Base-by-base conservation (phyloP, 2,113 vertebrate species). In the Burhinus bistriatus region DNA sequence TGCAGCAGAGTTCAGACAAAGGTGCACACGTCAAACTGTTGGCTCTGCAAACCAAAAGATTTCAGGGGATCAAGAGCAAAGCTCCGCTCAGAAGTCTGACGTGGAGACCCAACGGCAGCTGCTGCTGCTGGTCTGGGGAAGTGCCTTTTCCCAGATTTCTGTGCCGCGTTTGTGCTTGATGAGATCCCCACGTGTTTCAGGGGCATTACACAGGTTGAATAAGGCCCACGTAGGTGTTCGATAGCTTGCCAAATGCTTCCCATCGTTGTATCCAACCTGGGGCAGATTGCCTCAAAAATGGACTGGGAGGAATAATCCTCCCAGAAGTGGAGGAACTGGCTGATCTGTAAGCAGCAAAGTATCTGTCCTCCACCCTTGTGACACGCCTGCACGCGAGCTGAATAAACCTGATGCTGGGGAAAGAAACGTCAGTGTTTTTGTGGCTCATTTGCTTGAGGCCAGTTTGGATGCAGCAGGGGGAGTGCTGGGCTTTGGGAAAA, bases 21-120 rank as follows among this genome's bases (percentile, higher is more conserved):
- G 90, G 76, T 96, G 58, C 75, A 49, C 52, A 36, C 0, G 4
- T 65, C 79, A 96, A 95, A 88, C 71, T 86, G 68, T 93, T 91
- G 70, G 89, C 80, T 94, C 89, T 72, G 93, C 91, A 96, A 96
- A 83, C 76, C 58, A 54, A 32, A 93, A 90, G 58, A 80, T 76
- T 86, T 79, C 82, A 90, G 86, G 83, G 79, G 66, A 92, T 92
- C 62, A 86, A 62, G 91, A 92, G 6, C 59, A 92, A 92, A 96
- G 68, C 59, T 90, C 34, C 0, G 8, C 62, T 93, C 80, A 62
- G 40, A 92, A 92, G 85, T 90, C 52, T 90, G 89, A 73, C 34
- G 13, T 27, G 76, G 86, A 93, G 5, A 88, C 66, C 49, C 76
- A 93, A 69, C 69, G 71, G 86, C 84, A 93, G 81, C 80, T 42